Conservation (phyloP, 2,888 invertebrate genomes). For the Dynastes hyllus region DNA sequence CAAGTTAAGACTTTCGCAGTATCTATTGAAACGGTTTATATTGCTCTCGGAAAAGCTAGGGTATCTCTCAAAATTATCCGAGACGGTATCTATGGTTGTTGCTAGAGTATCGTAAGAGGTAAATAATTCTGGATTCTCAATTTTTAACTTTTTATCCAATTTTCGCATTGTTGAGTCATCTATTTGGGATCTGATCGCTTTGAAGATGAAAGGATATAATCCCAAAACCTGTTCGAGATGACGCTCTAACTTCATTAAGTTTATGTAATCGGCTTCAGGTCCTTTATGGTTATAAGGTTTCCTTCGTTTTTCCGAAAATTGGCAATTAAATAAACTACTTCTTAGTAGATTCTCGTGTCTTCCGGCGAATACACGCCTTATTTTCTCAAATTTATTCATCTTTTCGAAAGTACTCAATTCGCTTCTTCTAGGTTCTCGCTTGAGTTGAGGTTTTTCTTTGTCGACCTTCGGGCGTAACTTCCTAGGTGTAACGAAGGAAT, state of each 20-base stretch:
- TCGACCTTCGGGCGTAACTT: background rate
- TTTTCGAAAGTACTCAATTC: conserved; percentile 7
- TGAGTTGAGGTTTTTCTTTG: background rate
- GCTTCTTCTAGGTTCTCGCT: too few species aligned
- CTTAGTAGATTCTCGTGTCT: conserved; percentile 15
- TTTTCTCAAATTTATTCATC: conserved; percentile 18
- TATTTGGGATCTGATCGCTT: conserved; percentile 50
- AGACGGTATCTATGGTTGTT: conserved; percentile 47
- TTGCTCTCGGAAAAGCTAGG: conserved; percentile 43
- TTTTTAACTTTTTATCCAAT: conserved; percentile 26
- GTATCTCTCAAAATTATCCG: conserved; percentile 40
- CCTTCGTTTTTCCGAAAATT: conserved; percentile 27
- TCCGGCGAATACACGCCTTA: conserved; percentile 25
- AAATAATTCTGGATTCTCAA: conserved; percentile 36
- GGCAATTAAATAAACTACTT: background rate
- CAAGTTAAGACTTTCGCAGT: conserved; percentile 21
- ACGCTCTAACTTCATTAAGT: conserved; percentile 46
- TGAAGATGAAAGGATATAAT: conserved; percentile 49
- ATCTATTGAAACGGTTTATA: conserved; percentile 32
- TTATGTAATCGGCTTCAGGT: conserved; percentile 45
- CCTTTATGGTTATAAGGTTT: background rate
- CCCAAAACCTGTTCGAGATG: conserved; percentile 51
- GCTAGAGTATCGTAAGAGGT: conserved; percentile 48
- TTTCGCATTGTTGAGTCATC: conserved; percentile 39
- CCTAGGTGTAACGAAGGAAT: conserved; percentile 34